Percentiles rank a stretch among this genome's conserved stretches.
Conservation (phyloP, 2,797 vertebrate genomes). For the Poecile montanus region DNA sequence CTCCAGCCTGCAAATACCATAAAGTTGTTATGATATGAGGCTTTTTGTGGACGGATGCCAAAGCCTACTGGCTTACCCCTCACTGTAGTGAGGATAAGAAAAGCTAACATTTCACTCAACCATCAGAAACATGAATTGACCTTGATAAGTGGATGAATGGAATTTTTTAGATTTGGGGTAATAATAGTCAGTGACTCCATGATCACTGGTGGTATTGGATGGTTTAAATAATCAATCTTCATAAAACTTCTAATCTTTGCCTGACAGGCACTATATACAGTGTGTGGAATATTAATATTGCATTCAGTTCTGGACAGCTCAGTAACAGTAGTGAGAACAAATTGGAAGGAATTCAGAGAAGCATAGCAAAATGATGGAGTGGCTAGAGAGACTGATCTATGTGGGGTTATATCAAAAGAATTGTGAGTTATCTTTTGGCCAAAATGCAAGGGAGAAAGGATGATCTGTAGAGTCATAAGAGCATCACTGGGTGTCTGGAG, state of each 20-base stretch:
- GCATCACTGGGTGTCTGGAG: background rate
- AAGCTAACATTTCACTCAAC: conserved; percentile 53
- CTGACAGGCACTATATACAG: conserved; percentile 38
- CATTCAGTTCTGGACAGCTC: conserved; percentile 43
- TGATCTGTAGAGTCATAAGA: background rate
- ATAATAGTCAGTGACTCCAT: background rate
- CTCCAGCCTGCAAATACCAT: background rate
- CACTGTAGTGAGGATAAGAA: background rate
- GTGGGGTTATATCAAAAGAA: background rate
- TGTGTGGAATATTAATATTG: conserved; percentile 31
- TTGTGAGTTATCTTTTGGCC: background rate
- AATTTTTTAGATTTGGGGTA: conserved; percentile 45
- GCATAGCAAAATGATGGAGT: conserved; percentile 24
- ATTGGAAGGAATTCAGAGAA: conserved; percentile 57
- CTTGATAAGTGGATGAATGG: conserved; percentile 52
- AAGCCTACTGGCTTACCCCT: conserved; percentile 36
- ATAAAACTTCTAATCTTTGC: conserved; percentile 44
- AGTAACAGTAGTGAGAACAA: conserved; percentile 41
- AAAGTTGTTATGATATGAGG: background rate
- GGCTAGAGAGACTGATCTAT: conserved; percentile 17
- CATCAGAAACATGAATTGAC: conserved; percentile 50
- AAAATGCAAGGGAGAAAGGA: background rate
- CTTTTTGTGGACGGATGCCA: conserved; percentile 44
- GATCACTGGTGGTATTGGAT: conserved; percentile 5
- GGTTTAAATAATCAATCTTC: conserved; percentile 52